These are phyloP conservation scores for Diarsia dahlii DNA, from an alignment of 2,888 invertebrate species.

Conservation along the genomic window DNA sequence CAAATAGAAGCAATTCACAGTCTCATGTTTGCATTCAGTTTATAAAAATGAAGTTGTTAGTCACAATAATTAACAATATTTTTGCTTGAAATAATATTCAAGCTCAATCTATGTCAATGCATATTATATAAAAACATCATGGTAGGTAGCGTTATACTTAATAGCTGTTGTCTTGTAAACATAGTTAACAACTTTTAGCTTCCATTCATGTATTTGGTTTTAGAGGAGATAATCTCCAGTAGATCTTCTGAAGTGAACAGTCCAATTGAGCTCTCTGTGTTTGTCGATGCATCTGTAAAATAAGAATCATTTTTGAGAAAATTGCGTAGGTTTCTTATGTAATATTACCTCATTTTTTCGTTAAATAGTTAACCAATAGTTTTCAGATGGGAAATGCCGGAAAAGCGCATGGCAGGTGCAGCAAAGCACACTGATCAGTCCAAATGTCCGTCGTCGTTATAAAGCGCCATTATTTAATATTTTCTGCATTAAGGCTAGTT, in stretches of 20 bases:
- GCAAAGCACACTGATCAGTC: too few species aligned
- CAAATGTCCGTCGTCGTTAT: too few species aligned
- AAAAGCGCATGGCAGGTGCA: too few species aligned
- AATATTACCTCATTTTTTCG: background rate
- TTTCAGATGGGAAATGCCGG: too few species aligned
- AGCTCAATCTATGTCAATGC: slow-evolving; percentile 15
- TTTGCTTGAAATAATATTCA: slow-evolving; percentile 18
- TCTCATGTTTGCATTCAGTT: slow-evolving; percentile 12
- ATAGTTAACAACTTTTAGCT: slow-evolving; percentile 63
- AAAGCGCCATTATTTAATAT: too few species aligned
- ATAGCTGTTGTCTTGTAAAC: background rate
- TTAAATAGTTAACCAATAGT: too few species aligned
- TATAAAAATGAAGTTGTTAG: background rate
- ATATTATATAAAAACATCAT: slow-evolving; percentile 5
- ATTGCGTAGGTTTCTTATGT: background rate
- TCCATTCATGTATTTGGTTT: slow-evolving; percentile 76
- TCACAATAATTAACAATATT: slow-evolving; percentile 7
- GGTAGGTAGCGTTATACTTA: background rate
- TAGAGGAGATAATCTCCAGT: slow-evolving; percentile 90
- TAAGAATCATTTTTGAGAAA: slow-evolving; percentile 12
- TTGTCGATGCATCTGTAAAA: slow-evolving; percentile 74
- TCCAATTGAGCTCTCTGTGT: slow-evolving; percentile 91
- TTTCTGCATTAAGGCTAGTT: too few species aligned
- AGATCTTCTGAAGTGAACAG: slow-evolving; percentile 93
- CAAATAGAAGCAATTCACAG: background rate